Evolutionary conservation across 1,140 invertebrate species (phyloP), one percentile per base, ranked within the genome.

Genomic region (Pseudomyrmex cubaensis): DNA sequence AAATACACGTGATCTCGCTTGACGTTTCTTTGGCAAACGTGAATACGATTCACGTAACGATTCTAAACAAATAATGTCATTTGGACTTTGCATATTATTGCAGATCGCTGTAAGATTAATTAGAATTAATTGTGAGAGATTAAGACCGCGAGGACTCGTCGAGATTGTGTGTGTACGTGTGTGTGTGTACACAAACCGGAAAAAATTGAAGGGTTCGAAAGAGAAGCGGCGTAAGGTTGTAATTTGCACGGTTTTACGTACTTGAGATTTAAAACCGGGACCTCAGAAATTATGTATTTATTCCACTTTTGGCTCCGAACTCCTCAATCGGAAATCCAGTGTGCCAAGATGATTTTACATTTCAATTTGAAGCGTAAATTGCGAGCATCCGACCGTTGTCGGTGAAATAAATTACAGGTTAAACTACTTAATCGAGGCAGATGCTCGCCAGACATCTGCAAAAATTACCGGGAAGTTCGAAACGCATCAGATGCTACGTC

Each of bases 311-410:
- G 54, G 35, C 50, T 25, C 76, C 44, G 54, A 25, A 17, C 64
- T 57, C 66, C 3, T 78, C 52, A 80, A 72, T 80, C 44, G 56
- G 54, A 72, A 35, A 80, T 80, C 76, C 66, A 72, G 48, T 72
- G 76, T 66, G 25, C 54, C 69, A 59, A 20, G 66, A 80, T 70
- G 44, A 80, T 80, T 78, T 69, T 78, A 59, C 76, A 78, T 78
- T 80, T 80, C 76, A 80, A 80, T 80, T 70, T 72, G 48, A 80
- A 72, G 44, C 76, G 76, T 15, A 70, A 80, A 80, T 80, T 78
- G 63, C 64, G 76, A 70, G 20, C 64, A 44, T 56, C 64, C 76
- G 76, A 70, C 64, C 76, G 54, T 59, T 78, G 64, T 54, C 76
- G 76, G 56, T 70, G 76, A n/a, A 70, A 80, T 70, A 72, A 80